A percentile compares a stretch with the other conserved stretches of the same genome.
phyloP scores from a whole-genome alignment of 1,140 invertebrate species.

The Drosophila triauraria region DNA sequence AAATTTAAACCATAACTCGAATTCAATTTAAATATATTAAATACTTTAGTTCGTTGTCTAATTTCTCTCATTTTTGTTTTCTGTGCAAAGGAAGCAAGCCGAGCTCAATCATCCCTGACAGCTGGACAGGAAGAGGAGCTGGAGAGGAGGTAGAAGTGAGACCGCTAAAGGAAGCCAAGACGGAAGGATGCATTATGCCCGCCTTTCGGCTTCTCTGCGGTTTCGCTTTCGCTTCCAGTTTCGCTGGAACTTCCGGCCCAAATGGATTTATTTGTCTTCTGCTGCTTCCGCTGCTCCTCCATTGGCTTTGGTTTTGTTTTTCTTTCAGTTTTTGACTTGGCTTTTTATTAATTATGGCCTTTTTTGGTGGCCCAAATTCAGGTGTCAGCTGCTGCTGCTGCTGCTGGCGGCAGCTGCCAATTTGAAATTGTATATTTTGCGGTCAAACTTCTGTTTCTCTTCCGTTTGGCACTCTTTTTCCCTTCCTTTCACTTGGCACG shows the following conservation, averaged over 20 bases:
- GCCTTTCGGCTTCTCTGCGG: conserved; percentile 43
- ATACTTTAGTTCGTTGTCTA: no score
- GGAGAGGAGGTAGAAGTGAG: neutral
- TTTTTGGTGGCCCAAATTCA: conserved; percentile 45
- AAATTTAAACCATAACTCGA: no score
- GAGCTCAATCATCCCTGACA: conserved; percentile 46
- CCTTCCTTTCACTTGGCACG: conserved; percentile 56
- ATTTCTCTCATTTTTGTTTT: neutral
- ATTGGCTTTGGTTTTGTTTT: conserved; percentile 43
- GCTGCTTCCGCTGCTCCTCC: conserved; percentile 19
- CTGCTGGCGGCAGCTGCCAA: conserved; percentile 58
- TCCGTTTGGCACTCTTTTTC: conserved; percentile 4
- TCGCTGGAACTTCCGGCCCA: conserved; percentile 42
- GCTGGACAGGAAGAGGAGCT: conserved; percentile 40
- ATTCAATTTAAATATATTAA: no score
- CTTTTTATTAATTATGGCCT: conserved; percentile 70
- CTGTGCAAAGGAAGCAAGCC: conserved; percentile 29
- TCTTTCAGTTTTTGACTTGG: neutral
- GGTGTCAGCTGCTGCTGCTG: conserved; percentile 37
- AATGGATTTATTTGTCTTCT: conserved; percentile 48
- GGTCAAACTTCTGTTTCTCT: conserved; percentile 38
- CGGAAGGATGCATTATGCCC: conserved; percentile 60
- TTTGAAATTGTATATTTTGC: conserved; percentile 69
- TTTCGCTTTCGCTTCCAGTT: conserved; percentile 50
- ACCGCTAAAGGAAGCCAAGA: conserved; percentile 27